Base-by-base conservation (phyloP, 2,113 vertebrate genomes). In the Ranitomeya variabilis region DNA sequence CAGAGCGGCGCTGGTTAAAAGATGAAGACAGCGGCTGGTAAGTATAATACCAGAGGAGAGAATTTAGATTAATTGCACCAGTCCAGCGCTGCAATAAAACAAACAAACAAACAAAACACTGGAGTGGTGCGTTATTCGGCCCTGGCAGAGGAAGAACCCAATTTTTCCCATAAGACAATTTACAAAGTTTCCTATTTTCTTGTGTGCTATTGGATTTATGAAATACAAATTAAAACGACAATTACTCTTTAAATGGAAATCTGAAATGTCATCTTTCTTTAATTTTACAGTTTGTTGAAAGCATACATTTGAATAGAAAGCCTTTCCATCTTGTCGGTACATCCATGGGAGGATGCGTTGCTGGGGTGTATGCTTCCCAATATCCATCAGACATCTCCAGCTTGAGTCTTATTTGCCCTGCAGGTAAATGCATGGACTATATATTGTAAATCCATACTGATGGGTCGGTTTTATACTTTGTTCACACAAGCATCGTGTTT, bases 311-410 rank as follows among this genome's bases (percentile, higher is more conserved):
- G 87, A 98, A 97, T 93, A 95, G 93, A 92, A 99, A 94, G 89
- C 96, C 96, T 9, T 99, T 99, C 91, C 97, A 99, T 90, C 91
- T 99, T 76, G 93, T 98, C 76, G 98, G 98, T 83, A 97, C 95
- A 23, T 96, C 97, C 57, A 99, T 99, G 98, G 98, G 98, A 0
- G 98, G 98, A 83, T 95, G 96, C 0, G 96, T 99, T 80, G 98
- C 97, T 0, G 98, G 98, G 0, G 97, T 99, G 52, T 99, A 99
- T 0, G 96, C 97, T 4, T 97, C 98, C 71, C 93, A 93, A 84
- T 96, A 97, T 88, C 96, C 97, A 0, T 92, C 95, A 5, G 96
- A 99, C 1, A 77, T 99, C 92, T 97, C 95, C 90, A 96, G 97
- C 91, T 92, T 99, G 90, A 95, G 94, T 31, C 97, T 99, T 21